A percentile compares a stretch with the other conserved stretches of the same genome.
These are phyloP conservation scores for Bombus waltoni DNA, from an alignment of 1,140 invertebrate genomes.

Conservation along the genomic window DNA sequence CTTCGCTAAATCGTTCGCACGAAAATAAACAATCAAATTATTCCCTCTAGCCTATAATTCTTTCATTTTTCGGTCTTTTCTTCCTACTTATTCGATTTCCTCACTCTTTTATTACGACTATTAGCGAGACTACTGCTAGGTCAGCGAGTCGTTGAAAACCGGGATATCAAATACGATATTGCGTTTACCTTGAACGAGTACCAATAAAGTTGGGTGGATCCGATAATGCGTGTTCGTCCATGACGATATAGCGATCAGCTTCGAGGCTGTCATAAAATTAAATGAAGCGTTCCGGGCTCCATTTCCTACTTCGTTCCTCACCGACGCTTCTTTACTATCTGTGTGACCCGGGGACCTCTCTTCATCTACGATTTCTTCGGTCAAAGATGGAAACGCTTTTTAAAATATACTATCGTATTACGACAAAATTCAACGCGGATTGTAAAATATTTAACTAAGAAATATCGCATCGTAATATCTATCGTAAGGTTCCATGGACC, in stretches of 20 bases:
- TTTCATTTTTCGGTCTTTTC: background rate
- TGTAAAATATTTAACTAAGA: background rate
- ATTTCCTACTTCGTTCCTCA: constrained; percentile 43
- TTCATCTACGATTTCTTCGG: background rate
- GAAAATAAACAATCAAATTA: constrained; percentile 68
- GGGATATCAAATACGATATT: constrained; percentile 54
- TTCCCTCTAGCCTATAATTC: constrained; percentile 12
- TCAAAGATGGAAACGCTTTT: background rate
- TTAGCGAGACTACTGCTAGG: no score
- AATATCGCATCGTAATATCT: background rate
- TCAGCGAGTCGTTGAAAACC: constrained; percentile 41
- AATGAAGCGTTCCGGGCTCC: constrained; percentile 57
- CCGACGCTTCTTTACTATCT: constrained; percentile 34
- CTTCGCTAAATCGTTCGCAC: constrained; percentile 64
- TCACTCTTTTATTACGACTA: background rate
- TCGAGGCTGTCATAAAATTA: constrained; percentile 58
- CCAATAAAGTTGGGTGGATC: constrained; percentile 38
- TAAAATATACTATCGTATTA: background rate
- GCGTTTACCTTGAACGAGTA: constrained; percentile 41
- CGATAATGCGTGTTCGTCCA: constrained; percentile 49
- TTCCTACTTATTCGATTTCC: background rate
- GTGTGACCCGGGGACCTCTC: background rate
- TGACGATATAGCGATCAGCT: constrained; percentile 48
- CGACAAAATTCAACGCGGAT: background rate
- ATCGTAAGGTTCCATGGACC: background rate